Evolutionary conservation across 2,888 invertebrate species (phyloP).

Genomic region (Oxyscelio sp.): DNA sequence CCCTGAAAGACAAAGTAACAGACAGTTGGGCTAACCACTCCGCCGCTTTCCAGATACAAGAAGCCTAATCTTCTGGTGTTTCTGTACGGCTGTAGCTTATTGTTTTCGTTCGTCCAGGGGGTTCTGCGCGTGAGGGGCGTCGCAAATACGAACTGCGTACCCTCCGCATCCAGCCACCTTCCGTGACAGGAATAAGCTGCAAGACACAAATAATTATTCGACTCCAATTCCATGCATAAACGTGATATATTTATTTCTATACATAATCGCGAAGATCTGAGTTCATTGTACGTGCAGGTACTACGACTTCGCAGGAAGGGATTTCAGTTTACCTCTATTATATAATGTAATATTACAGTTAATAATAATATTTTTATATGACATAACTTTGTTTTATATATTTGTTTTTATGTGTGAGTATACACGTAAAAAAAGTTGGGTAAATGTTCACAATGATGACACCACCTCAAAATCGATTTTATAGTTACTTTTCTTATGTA

Average conservation of each 20-base stretch:
- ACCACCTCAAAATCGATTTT: too few relatives aligned
- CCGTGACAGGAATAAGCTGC: conserved; percentile 97
- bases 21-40: conserved; percentile 87
- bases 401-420: too few relatives aligned
- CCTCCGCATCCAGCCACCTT: conserved; percentile 93
- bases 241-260: conserved; percentile 27
- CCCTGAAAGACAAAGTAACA: too few relatives aligned
- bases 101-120: conserved; percentile 87
- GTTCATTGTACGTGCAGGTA: conserved; percentile 1
- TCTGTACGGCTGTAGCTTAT: conserved; percentile 86
- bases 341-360: too few relatives aligned
- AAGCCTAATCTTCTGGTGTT: conserved; percentile 92
- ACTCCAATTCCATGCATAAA: conserved; percentile 24
- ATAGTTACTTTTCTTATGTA: too few relatives aligned
- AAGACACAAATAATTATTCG: conserved; percentile 77
- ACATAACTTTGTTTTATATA: too few relatives aligned
- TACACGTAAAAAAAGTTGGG: too few relatives aligned
- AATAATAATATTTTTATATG: too few relatives aligned
- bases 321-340: too few relatives aligned
- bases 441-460: too few relatives aligned
- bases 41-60: conserved; percentile 91
- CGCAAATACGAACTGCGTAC: conserved; percentile 95
- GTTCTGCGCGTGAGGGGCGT: conserved; percentile 92
- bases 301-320: not conserved
- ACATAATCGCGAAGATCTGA: conserved; percentile 16